These are phyloP conservation scores for Bradypus variegatus DNA, from an alignment of 2,797 vertebrate genomes.

Conservation along the genomic window DNA sequence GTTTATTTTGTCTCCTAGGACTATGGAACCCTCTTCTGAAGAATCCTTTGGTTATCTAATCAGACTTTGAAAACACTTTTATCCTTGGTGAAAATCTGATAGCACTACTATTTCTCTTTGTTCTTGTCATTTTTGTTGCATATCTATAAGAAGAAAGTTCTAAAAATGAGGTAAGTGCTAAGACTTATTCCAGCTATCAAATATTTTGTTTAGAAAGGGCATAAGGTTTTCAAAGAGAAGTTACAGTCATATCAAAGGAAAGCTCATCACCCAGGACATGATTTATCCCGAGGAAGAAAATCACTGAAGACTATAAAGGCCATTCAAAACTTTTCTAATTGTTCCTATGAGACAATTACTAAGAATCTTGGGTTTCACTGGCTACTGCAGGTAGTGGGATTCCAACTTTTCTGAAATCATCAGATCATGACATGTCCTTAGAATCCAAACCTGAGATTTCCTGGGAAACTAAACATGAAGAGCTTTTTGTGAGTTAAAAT, in stretches of 20 bases:
- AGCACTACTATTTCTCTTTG: background rate
- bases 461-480: background rate
- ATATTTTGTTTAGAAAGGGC: background rate
- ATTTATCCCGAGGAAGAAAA: background rate
- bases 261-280: background rate
- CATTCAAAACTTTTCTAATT: background rate
- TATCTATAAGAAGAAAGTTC: background rate
- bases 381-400: background rate
- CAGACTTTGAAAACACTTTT: background rate
- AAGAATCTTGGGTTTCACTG: background rate
- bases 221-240: constrained; percentile 1
- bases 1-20: background rate
- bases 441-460: background rate
- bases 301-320: background rate
- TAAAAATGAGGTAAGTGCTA: background rate
- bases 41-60: background rate
- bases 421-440: background rate
- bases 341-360: background rate
- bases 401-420: background rate
- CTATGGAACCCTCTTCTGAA: background rate
- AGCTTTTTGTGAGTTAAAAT: background rate
- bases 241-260: background rate
- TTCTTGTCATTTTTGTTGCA: background rate
- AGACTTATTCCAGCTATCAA: background rate
- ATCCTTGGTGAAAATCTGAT: background rate